These are phyloP conservation scores for Pavo muticus DNA, from an alignment of 2,113 vertebrate species.

Conservation along the genomic window DNA sequence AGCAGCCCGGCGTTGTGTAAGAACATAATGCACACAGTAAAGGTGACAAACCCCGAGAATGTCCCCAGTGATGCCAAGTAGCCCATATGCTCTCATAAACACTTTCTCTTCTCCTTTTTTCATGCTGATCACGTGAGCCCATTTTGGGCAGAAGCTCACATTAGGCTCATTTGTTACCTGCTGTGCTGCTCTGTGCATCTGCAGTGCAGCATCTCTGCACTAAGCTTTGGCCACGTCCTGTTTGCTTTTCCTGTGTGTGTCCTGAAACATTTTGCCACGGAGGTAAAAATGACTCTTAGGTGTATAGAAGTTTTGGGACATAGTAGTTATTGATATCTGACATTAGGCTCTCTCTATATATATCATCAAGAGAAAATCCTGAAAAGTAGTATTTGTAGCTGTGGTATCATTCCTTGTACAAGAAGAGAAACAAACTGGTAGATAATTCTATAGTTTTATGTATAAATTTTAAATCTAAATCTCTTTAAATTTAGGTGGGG, in stretches of 20 bases:
- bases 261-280: background rate
- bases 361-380: background rate
- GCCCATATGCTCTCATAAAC: conserved; percentile 19
- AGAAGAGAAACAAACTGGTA: background rate
- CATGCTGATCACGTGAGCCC: background rate
- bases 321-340: background rate
- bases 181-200: conserved; percentile 36
- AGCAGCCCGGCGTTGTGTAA: background rate
- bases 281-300: background rate
- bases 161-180: conserved; percentile 39
- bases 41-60: conserved; percentile 1
- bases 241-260: accelerated
- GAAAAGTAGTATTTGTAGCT: background rate
- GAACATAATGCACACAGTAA: background rate
- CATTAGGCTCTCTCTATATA: background rate
- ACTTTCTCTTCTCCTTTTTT: background rate
- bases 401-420: background rate
- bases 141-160: background rate
- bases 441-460: background rate
- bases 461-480: conserved; percentile 2
- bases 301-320: background rate
- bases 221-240: background rate
- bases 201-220: conserved; percentile 28
- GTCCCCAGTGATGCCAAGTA: background rate
- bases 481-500: background rate